phyloP scores from a whole-genome alignment of 2,888 invertebrate species.

The Agonum fuliginosum region DNA sequence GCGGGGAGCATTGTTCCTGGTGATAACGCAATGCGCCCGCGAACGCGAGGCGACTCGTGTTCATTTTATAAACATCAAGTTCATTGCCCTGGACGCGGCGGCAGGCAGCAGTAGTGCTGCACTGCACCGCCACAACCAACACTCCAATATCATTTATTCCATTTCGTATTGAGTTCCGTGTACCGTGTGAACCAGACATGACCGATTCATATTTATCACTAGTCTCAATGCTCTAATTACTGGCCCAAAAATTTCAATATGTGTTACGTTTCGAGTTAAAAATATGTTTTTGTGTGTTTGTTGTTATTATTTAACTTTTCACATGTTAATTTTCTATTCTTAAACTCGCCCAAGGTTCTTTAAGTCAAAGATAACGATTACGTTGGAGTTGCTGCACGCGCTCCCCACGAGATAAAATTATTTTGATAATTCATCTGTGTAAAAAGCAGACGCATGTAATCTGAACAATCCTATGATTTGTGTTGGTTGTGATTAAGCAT shows the following conservation, averaged over 20 bases:
- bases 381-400: slow-evolving; percentile 20
- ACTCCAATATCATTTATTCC: slow-evolving; percentile 37
- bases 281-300: slow-evolving; percentile 44
- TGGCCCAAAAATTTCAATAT: neutral
- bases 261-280: slow-evolving; percentile 6
- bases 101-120: neutral
- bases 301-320: slow-evolving; percentile 54
- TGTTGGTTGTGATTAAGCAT: slow-evolving; percentile 1
- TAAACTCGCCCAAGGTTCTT: slow-evolving; percentile 47
- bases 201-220: neutral
- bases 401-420: slow-evolving; percentile 11
- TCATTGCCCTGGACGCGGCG: slow-evolving; percentile 36
- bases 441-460: no score
- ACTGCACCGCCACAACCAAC: neutral
- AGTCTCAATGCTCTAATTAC: neutral
- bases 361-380: slow-evolving; percentile 53
- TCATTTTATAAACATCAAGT: slow-evolving; percentile 51
- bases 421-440: slow-evolving; percentile 49
- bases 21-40: slow-evolving; percentile 39
- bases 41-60: slow-evolving; percentile 40
- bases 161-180: slow-evolving; percentile 34
- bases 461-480: neutral
- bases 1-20: slow-evolving; percentile 21
- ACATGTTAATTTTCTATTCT: slow-evolving; percentile 53
- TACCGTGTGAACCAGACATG: slow-evolving; percentile 3